Evolutionary conservation across 37 sponge, comb jelly and placozoan genomes (phyloP).

Genomic region (Spongilla lacustris): DNA sequence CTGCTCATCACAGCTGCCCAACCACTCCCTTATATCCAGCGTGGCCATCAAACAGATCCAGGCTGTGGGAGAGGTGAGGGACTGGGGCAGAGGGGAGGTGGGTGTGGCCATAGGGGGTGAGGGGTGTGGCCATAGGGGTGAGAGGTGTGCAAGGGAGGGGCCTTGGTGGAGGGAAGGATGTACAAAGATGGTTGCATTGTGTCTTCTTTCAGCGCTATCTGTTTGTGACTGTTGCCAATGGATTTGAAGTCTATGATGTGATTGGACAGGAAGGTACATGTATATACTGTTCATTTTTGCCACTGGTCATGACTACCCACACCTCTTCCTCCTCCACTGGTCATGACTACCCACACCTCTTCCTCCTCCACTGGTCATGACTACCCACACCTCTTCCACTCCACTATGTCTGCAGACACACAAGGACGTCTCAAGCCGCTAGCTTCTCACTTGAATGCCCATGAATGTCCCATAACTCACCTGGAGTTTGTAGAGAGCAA

Average conservation of each 20-base stretch:
- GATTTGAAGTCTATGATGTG: constrained; percentile 12
- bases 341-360: not conserved
- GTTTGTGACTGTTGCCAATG: constrained; percentile 10
- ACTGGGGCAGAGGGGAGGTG: not conserved
- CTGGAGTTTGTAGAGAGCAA: constrained; percentile 59
- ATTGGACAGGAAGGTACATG: constrained; percentile 10
- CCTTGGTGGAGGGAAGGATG: too few species aligned
- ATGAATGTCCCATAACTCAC: constrained; percentile 52
- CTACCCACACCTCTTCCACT: too few species aligned
- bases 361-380: not conserved
- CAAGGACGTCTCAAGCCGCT: constrained; percentile 60
- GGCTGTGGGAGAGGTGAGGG: constrained; percentile 44
- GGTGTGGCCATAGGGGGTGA: not conserved
- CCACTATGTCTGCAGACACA: constrained; percentile 11
- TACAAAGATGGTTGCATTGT: too few species aligned
- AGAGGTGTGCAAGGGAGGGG: too few species aligned
- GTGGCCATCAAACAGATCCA: constrained; percentile 35
- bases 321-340: not conserved
- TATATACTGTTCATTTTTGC: not conserved
- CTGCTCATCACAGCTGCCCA: constrained; percentile 10
- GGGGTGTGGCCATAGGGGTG: not conserved
- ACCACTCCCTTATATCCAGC: not conserved
- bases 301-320: too few species aligned
- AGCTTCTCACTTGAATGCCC: constrained; percentile 44
- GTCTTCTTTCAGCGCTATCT: constrained; percentile 13